Conservation (phyloP, 2,797 vertebrate genomes). For the Karalla daura region DNA sequence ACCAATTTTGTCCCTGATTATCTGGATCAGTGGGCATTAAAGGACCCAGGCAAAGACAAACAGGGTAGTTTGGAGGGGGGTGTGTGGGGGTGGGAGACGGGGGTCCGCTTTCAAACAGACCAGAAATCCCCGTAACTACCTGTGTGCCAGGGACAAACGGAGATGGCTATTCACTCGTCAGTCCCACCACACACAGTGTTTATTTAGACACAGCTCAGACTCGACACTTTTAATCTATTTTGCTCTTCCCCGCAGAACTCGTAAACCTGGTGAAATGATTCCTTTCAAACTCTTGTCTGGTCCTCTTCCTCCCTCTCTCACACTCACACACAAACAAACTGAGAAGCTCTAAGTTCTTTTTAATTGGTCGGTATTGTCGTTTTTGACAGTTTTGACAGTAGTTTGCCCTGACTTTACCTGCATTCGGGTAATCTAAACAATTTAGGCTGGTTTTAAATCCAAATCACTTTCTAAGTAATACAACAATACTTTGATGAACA, state of each 20-base stretch:
- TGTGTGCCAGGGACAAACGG: constrained; percentile 71
- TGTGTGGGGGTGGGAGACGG: constrained; percentile 35
- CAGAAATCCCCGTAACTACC: constrained; percentile 71
- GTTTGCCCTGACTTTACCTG: not conserved
- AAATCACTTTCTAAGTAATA: not conserved
- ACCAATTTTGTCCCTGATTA: constrained; percentile 78
- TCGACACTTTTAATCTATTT: constrained; percentile 72
- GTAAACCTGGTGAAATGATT: constrained; percentile 41
- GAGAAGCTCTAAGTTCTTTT: not conserved
- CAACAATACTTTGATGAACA: not conserved
- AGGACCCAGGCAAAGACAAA: constrained; percentile 72
- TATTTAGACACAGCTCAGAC: constrained; percentile 72
- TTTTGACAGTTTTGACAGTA: not conserved
- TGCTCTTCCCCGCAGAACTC: constrained; percentile 29
- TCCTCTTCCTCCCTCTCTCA: not conserved
- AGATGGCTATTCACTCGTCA: constrained; percentile 67
- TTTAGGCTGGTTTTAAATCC: not conserved
- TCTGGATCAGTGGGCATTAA: constrained; percentile 81
- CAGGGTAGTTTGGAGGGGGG: constrained; percentile 53
- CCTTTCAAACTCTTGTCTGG: constrained; percentile 13
- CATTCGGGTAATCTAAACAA: not conserved
- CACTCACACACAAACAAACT: not conserved
- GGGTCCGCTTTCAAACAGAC: constrained; percentile 66
- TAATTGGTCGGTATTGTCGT: not conserved
- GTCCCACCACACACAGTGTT: constrained; percentile 74